Evolutionary conservation across 2,888 invertebrate genomes (phyloP).

Genomic region (Dicycla oo): DNA sequence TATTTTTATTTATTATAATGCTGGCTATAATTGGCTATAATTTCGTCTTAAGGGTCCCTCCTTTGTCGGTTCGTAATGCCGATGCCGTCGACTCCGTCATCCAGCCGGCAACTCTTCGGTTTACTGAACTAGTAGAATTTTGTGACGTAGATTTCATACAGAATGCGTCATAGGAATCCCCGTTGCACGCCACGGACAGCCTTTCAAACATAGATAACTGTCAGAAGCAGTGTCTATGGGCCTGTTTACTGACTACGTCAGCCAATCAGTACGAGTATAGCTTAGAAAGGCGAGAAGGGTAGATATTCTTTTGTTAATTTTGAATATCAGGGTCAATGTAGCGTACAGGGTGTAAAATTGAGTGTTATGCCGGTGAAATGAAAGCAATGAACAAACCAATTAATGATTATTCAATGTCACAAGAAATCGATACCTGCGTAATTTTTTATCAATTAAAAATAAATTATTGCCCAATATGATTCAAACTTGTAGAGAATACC

Average conservation of each 20-base stretch:
- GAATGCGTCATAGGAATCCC: slow-evolving; percentile 14
- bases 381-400: not conserved
- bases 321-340: slow-evolving; percentile 1
- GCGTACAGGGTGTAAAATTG: not conserved
- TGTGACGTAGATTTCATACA: slow-evolving; percentile 6
- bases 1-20: not conserved
- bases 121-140: not conserved
- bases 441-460: slow-evolving; percentile 28
- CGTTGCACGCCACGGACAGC: not conserved
- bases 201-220: slow-evolving; percentile 12
- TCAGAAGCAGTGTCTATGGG: slow-evolving; percentile 14
- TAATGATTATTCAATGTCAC: slow-evolving; percentile 10
- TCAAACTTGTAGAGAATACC: slow-evolving; percentile 4
- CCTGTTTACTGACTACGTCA: not conserved
- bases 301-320: not conserved
- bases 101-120: not conserved
- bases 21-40: not conserved
- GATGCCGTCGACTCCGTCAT: not conserved
- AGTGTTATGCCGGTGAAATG: not conserved
- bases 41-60: not conserved
- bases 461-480: slow-evolving; percentile 11
- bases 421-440: not conserved
- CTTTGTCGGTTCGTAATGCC: not conserved
- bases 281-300: not conserved
- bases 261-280: not conserved